phyloP scores from a whole-genome alignment of 35 echinoderm and acorn worm genomes.

The Lytechinus pictus region DNA sequence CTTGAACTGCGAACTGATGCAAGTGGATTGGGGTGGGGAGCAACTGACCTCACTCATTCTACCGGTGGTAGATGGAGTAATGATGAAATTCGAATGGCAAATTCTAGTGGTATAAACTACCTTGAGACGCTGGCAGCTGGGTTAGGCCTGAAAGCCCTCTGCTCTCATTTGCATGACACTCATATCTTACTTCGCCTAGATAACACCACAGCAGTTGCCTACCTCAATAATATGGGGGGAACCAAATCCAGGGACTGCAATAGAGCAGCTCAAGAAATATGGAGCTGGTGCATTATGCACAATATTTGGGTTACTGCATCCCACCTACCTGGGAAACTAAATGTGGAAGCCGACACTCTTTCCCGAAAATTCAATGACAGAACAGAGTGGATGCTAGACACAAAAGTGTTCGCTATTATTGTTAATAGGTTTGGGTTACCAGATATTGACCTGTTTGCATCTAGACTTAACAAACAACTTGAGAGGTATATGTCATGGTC shows the following conservation, averaged over 20 bases:
- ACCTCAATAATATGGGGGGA: conserved; percentile 74
- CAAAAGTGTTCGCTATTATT: conserved; percentile 49
- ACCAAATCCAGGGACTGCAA: conserved; percentile 61
- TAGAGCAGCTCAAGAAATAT: conserved; percentile 53
- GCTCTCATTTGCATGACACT: too few species aligned
- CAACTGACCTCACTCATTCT: too few species aligned
- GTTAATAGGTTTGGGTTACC: conserved; percentile 47
- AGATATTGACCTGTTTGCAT: conserved; percentile 77
- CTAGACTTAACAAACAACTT: conserved; percentile 61
- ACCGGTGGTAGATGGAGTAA: too few species aligned
- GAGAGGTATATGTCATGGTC: conserved; percentile 63
- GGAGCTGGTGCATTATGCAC: conserved; percentile 61
- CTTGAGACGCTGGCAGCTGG: too few species aligned
- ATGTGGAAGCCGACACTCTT: conserved; percentile 59
- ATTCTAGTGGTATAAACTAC: too few species aligned
- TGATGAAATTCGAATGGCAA: too few species aligned
- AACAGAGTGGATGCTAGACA: conserved; percentile 68
- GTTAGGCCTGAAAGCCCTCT: too few species aligned
- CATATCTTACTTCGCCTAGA: too few species aligned
- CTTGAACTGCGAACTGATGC: conserved; percentile 46
- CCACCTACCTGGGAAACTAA: conserved; percentile 55
- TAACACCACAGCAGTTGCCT: conserved; percentile 69
- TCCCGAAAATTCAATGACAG: too few species aligned
- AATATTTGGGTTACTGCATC: conserved; percentile 70
- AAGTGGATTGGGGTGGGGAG: too few species aligned